Percentiles rank a stretch among this genome's conserved stretches.
phyloP scores from a whole-genome alignment of 2,888 invertebrate genomes.

The Athalia circularis region DNA sequence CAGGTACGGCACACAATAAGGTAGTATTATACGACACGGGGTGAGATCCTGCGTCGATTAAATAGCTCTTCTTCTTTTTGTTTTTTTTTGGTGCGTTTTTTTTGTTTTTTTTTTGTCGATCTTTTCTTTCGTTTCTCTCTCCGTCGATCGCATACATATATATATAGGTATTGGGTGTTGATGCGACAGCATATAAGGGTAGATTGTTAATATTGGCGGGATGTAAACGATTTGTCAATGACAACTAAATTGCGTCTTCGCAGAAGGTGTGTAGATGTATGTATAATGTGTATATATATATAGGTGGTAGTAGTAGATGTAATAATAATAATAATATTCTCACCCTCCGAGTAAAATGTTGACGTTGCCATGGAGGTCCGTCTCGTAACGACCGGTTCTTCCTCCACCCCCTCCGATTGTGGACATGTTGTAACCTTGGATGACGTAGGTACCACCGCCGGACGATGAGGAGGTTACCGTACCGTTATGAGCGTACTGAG shows the following conservation, averaged over 20 bases:
- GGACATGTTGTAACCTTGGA: slow-evolving; percentile 59
- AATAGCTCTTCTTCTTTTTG: too few species aligned
- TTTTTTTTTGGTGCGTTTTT: too few species aligned
- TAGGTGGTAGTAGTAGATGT: too few species aligned
- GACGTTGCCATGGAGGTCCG: slow-evolving; percentile 78
- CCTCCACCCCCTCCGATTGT: slow-evolving; percentile 54
- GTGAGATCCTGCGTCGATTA: too few species aligned
- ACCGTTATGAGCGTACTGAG: slow-evolving; percentile 47
- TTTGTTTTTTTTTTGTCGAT: too few species aligned
- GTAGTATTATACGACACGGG: too few species aligned
- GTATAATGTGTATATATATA: background rate
- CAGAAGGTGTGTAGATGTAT: too few species aligned
- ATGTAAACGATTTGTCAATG: slow-evolving; percentile 33
- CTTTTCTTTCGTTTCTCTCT: too few species aligned
- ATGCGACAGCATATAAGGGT: background rate
- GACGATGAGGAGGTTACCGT: slow-evolving; percentile 34
- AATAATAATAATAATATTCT: slow-evolving; percentile 69
- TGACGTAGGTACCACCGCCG: slow-evolving; percentile 46
- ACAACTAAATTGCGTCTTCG: slow-evolving; percentile 36
- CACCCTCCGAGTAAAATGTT: slow-evolving; percentile 88
- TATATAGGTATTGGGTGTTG: too few species aligned
- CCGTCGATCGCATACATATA: too few species aligned
- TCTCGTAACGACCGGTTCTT: slow-evolving; percentile 62
- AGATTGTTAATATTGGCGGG: slow-evolving; percentile 34
- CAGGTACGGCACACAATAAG: too few species aligned